Evolutionary conservation across 1,140 invertebrate genomes (phyloP).

Genomic region (Zophobas atratus): DNA sequence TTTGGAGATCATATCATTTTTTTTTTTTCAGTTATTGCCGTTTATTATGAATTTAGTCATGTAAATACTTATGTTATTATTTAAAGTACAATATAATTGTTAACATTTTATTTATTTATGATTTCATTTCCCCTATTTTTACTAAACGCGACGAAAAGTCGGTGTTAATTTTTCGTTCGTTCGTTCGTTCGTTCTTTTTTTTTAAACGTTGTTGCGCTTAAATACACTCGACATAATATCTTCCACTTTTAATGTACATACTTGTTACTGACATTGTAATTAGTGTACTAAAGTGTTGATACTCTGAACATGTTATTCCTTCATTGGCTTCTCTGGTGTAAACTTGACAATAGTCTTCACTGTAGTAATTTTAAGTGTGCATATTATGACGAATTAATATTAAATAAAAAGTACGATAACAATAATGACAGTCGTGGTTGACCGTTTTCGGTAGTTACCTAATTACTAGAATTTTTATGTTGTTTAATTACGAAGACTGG

Average conservation of each 20-base stretch:
- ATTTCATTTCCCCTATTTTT: slow-evolving; percentile 26
- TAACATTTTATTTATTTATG: slow-evolving; percentile 39
- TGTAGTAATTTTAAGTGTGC: slow-evolving; percentile 37
- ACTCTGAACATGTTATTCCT: slow-evolving; percentile 31
- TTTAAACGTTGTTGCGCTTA: no score
- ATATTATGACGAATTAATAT: slow-evolving; percentile 19
- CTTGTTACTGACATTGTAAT: slow-evolving; percentile 49
- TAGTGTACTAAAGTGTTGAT: slow-evolving; percentile 48
- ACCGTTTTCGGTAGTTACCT: slow-evolving; percentile 10
- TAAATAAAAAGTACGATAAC: slow-evolving; percentile 22
- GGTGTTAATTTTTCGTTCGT: no score
- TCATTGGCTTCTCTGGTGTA: slow-evolving; percentile 41
- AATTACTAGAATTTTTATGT: background rate
- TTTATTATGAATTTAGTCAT: slow-evolving; percentile 44
- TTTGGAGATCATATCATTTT: background rate
- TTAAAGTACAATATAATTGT: slow-evolving; percentile 51
- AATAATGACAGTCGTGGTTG: slow-evolving; percentile 1
- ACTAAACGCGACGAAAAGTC: background rate
- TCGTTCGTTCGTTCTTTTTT: no score
- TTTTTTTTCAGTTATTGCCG: slow-evolving; percentile 6
- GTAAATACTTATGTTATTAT: slow-evolving; percentile 48
- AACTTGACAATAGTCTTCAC: slow-evolving; percentile 47
- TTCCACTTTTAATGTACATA: slow-evolving; percentile 46
- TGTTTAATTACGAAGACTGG: slow-evolving; percentile 31
- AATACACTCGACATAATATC: background rate